Percentiles rank a stretch among this genome's conserved stretches.
These are phyloP conservation scores for Styela clava DNA, from an alignment of 23 tunicate genomes.

Conservation along the genomic window DNA sequence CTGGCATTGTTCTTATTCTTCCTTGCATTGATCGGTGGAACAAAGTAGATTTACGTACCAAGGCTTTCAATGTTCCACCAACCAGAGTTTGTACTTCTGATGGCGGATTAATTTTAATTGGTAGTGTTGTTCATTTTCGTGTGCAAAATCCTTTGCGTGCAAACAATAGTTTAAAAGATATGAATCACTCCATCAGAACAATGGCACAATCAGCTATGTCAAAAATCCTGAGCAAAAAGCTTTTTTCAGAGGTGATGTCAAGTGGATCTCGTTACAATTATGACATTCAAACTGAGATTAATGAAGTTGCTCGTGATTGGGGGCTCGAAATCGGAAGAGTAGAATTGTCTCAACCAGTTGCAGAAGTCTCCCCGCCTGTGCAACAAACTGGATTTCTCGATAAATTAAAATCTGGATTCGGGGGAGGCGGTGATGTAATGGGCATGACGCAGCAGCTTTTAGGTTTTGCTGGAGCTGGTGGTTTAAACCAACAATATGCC, in stretches of 20 bases:
- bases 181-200: constrained; percentile 70
- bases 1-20: constrained; percentile 75
- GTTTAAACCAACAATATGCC: background rate
- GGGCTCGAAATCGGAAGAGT: constrained; percentile 68
- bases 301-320: constrained; percentile 58
- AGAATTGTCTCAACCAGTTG: constrained; percentile 66
- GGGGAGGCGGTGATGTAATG: constrained; percentile 22
- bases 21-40: constrained; percentile 82
- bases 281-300: constrained; percentile 75
- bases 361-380: constrained; percentile 53
- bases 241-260: constrained; percentile 42
- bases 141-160: constrained; percentile 51
- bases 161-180: constrained; percentile 54
- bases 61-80: constrained; percentile 93
- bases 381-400: constrained; percentile 35
- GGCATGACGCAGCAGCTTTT: constrained; percentile 22
- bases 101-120: constrained; percentile 71
- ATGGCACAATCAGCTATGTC: constrained; percentile 51
- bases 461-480: constrained; percentile 1
- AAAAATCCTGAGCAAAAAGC: constrained; percentile 62
- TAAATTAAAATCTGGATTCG: constrained; percentile 40
- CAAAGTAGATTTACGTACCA: constrained; percentile 74
- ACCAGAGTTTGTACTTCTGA: constrained; percentile 67
- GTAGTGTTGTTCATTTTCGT: constrained; percentile 74
- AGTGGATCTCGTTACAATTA: constrained; percentile 36